These are phyloP conservation scores for Acanthopagrus latus DNA, from an alignment of 2,797 vertebrate species.

Conservation along the genomic window DNA sequence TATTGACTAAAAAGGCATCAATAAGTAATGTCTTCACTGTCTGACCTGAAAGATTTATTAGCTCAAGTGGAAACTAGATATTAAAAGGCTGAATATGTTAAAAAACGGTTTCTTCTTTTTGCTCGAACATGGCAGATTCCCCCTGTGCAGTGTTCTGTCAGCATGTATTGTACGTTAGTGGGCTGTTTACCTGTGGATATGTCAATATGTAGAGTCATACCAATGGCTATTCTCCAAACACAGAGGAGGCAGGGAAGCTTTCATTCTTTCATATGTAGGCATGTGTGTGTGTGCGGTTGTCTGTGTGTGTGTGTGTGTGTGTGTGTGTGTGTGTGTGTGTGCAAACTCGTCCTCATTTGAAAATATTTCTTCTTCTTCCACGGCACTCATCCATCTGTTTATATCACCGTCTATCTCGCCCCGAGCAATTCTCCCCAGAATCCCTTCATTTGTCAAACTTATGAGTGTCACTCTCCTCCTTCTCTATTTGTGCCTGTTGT, in stretches of 20 bases:
- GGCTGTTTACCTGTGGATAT: not conserved
- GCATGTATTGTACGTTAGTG: not conserved
- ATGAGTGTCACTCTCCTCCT: slow-evolving; percentile 44
- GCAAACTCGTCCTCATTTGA: slow-evolving; percentile 31
- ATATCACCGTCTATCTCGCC: slow-evolving; percentile 49
- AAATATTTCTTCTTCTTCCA: slow-evolving; percentile 41
- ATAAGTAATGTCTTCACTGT: not conserved
- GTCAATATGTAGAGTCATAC: slow-evolving; percentile 13
- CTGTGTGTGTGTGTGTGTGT: slow-evolving; percentile 1
- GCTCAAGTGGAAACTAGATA: not conserved
- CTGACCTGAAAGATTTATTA: not conserved
- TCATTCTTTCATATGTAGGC: not conserved
- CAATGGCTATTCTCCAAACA: slow-evolving; percentile 36
- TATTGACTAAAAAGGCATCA: not conserved
- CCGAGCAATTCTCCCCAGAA: slow-evolving; percentile 41
- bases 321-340: slow-evolving; percentile 11
- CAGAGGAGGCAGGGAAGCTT: slow-evolving; percentile 15
- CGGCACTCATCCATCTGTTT: slow-evolving; percentile 67
- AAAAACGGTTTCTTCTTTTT: not conserved
- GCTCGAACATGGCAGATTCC: not conserved
- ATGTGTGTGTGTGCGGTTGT: not conserved
- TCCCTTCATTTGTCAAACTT: slow-evolving; percentile 67
- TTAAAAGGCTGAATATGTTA: not conserved
- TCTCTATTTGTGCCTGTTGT: not conserved
- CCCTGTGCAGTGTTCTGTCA: not conserved